These are phyloP conservation scores for Typhlichthys subterraneus DNA, from an alignment of 2,797 vertebrate genomes.

Conservation along the genomic window DNA sequence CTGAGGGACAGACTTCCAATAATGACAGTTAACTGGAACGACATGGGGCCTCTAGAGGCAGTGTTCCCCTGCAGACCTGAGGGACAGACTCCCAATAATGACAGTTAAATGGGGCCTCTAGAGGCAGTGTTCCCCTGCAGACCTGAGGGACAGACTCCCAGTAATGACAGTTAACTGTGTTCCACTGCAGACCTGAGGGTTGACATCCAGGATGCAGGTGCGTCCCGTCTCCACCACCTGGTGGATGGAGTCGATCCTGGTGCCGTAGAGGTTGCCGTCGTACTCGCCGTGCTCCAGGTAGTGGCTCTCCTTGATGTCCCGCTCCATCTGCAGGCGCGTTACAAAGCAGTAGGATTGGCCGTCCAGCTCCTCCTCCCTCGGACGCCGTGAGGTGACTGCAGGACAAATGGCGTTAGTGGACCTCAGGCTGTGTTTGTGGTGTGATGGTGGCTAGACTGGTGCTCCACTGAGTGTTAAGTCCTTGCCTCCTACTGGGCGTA, in stretches of 20 bases:
- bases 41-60: too few relatives aligned
- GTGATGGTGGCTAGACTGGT: too few relatives aligned
- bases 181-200: conserved; percentile 86
- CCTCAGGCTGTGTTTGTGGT: not conserved
- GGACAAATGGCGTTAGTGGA: not conserved
- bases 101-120: too few relatives aligned
- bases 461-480: too few relatives aligned
- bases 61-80: too few relatives aligned
- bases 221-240: conserved; percentile 89
- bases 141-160: not conserved
- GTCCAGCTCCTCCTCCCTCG: conserved; percentile 93
- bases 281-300: conserved; percentile 98
- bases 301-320: conserved; percentile 89
- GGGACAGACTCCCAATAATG: too few relatives aligned
- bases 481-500: too few relatives aligned
- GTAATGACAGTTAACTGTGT: not conserved
- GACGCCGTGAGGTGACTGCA: conserved; percentile 90
- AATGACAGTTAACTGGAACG: too few relatives aligned
- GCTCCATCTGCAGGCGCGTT: conserved; percentile 89
- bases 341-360: conserved; percentile 95
- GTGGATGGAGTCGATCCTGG: conserved; percentile 97
- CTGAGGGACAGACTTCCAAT: too few relatives aligned
- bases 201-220: conserved; percentile 97
- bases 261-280: conserved; percentile 96
- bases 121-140: not conserved